A percentile compares a stretch with the other conserved stretches of the same genome.
Conservation (phyloP, 1,140 invertebrate genomes). For the Hylaeus volcanicus region DNA sequence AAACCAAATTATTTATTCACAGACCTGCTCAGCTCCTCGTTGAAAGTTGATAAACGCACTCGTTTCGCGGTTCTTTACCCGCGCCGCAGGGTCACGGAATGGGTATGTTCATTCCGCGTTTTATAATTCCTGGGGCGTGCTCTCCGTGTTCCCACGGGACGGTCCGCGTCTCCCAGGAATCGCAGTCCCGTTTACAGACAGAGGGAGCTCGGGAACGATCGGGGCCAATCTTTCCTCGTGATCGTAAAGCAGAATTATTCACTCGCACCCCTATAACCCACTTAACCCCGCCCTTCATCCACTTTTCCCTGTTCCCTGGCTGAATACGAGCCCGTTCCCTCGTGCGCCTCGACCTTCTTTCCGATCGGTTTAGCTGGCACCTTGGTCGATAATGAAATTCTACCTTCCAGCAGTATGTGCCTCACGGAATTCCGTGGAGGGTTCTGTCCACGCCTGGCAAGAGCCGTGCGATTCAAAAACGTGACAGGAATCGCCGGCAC, state of each 20-base stretch:
- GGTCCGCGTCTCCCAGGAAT: not conserved
- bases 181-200: not conserved
- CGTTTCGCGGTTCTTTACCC: not conserved
- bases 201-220: not conserved
- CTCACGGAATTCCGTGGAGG: not conserved
- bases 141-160: too few species aligned
- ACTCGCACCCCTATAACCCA: not conserved
- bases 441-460: not conserved
- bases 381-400: slow-evolving; percentile 20
- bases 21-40: not conserved
- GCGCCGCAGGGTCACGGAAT: too few species aligned
- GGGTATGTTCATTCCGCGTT: not conserved
- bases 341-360: not conserved
- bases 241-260: slow-evolving; percentile 23
- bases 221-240: slow-evolving; percentile 14
- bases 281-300: not conserved
- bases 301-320: not conserved
- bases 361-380: not conserved
- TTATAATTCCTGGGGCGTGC: not conserved
- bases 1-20: not conserved
- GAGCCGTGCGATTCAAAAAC: slow-evolving; percentile 8
- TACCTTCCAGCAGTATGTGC: not conserved
- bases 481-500: not conserved
- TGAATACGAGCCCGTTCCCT: not conserved
- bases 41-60: not conserved